Conservation (phyloP, 2,888 invertebrate genomes). For the Drosophila quinaria region DNA sequence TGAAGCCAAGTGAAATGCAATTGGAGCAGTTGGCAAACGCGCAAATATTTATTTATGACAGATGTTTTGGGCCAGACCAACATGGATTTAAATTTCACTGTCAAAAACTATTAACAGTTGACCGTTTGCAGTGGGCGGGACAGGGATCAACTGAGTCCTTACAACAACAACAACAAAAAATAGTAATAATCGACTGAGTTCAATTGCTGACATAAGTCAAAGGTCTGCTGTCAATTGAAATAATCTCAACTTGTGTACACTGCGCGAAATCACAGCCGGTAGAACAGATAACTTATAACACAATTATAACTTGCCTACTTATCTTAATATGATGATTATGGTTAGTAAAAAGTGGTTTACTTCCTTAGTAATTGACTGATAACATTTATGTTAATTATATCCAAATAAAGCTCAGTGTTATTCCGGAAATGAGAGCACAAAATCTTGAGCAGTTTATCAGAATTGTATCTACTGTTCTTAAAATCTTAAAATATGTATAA, state of each 20-base stretch:
- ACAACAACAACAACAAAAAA: background rate
- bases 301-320: conserved; percentile 6
- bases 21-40: conserved; percentile 32
- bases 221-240: conserved; percentile 37
- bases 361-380: conserved; percentile 8
- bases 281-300: conserved; percentile 29
- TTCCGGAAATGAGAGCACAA: conserved; percentile 17
- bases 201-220: conserved; percentile 55
- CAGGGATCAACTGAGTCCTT: background rate
- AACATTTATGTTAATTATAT: background rate
- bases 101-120: conserved; percentile 47
- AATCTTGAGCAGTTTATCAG: too few relatives aligned
- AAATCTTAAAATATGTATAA: too few relatives aligned
- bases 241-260: conserved; percentile 15
- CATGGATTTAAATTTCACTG: conserved; percentile 53
- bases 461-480: too few relatives aligned
- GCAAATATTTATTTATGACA: conserved; percentile 72
- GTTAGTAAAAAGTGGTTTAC: background rate
- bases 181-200: conserved; percentile 1
- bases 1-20: conserved; percentile 25
- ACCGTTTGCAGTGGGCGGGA: conserved; percentile 3
- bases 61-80: conserved; percentile 46
- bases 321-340: conserved; percentile 9
- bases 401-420: background rate
- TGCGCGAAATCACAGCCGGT: conserved; percentile 18